Evolutionary conservation across 2,888 invertebrate species (phyloP), one percentile per base, ranked within the genome.

Genomic region (Blastobasis lacticolella): DNA sequence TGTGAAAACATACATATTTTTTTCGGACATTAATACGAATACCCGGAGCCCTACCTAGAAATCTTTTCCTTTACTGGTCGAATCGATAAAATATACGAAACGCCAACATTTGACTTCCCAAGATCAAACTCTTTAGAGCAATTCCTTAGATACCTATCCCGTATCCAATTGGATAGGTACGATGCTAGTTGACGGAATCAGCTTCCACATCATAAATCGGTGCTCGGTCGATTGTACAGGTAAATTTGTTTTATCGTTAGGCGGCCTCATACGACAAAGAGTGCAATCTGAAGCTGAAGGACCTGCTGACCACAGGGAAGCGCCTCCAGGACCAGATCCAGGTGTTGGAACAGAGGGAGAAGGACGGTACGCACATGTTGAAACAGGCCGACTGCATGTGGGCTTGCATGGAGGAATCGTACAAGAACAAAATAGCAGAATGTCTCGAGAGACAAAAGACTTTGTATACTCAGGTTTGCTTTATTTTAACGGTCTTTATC

Each of bases 381-480:
- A 89, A 90, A 63, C 76, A 90, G 57, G 90, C 91, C 0, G 91
- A 91, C 52, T 78, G 83, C 47, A 83, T 91, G 71, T 90, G 91
- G 88, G 66, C 82, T 0, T 79, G 81, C 46, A 89, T 90, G 88
- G 90, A 89, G 60, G 71, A 75, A 0, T 63, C 78, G 4, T 90
- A 89, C 55, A 86, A 88, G 61, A 73, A 73, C 10, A 82, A 83
- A 59, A 59, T 90, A 1, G 60, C 58, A 0, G 73, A 76, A 4
- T 75, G 78, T 7, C 53, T 73, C 38, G 70, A 78, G 7, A 73
- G 73, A 47, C 77, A 79, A 59, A 71, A 73, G n/a, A 56, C 56
- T 5, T 41, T 46, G 46, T 3, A 37, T 9, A 37, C 69, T 56
- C 65, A 82, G 71, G 23, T 23, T 23, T 23, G 23, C 23, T 23